Base-by-base conservation (phyloP, 2,888 invertebrate species). In the Drosophila paracracens region DNA sequence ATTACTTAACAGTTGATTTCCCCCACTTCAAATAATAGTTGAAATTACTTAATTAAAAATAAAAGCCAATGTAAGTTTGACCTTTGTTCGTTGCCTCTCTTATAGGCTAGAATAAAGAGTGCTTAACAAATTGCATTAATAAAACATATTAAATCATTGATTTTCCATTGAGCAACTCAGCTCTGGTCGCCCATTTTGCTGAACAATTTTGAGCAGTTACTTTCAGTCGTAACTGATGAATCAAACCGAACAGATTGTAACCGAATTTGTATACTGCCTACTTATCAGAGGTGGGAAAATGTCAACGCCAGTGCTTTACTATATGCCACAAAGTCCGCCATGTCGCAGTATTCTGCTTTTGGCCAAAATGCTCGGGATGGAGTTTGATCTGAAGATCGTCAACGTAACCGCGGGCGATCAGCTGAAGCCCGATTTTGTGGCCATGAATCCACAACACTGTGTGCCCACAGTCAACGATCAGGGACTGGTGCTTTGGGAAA, bases 331-430 rank as follows among this genome's bases (percentile, higher is more conserved):
- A 36, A 95, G 95, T 90, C 94, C 95, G 35, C 95, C 95, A 1
- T 95, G 94, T 79, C 94, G 95, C 46, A 91, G 94, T 35, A 94
- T 95, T 46, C 90, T 95, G 81, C 89, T 96, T 86, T 88, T 95
- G 67, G 95, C 95, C 21, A 94, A 94, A 89, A 94, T 94, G 82
- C 89, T 96, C 36, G 95, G 94, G 4, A 88, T 96, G 43, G 94
- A 95, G 74, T 92, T 95, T 50, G 95, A 95, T 88, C 89, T 95
- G 61, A 95, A 95, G 91, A 78, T 92, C 35, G 83, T 95, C 21
- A 94, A 95, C 82, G 83, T 95, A 5, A 50, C 94, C 69, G 93
- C 93, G 53, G 94, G 94, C 1, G 96, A 96, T 66, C 94, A 95
- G 36, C 89, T 95, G 92, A 94, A 94, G 43, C 94, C 95, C 0